Evolutionary conservation across 2,888 invertebrate genomes (phyloP).

Genomic region (Linnaemya vulpina): DNA sequence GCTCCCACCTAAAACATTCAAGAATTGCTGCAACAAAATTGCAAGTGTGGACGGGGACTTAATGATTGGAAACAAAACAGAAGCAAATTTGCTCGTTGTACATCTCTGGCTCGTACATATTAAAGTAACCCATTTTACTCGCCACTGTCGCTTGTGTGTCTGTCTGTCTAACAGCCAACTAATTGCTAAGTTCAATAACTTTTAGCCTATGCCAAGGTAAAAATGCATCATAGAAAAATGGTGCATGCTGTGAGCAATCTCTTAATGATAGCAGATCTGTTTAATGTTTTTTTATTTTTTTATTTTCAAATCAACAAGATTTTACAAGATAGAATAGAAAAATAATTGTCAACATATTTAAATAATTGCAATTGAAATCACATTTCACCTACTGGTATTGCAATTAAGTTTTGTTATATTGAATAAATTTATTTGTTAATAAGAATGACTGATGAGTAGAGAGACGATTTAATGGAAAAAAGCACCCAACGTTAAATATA

Average conservation of each 20-base stretch:
- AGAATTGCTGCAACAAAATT: no score
- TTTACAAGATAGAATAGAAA: neutral
- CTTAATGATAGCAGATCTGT: neutral
- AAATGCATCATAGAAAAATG: conserved; percentile 39
- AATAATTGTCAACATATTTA: neutral
- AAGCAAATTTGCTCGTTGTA: no score
- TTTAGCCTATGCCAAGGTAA: conserved; percentile 52
- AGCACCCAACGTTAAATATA: no score
- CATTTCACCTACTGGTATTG: no score
- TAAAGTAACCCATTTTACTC: neutral
- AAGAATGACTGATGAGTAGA: no score
- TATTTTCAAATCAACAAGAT: neutral
- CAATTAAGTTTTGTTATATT: no score
- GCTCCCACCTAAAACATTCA: no score
- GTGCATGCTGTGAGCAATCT: neutral
- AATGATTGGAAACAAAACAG: no score
- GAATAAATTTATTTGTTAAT: neutral
- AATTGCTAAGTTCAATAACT: conserved; percentile 54
- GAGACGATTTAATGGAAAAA: no score
- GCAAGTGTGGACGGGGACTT: no score
- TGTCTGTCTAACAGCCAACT: neutral
- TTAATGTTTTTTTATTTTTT: neutral
- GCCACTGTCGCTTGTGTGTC: neutral
- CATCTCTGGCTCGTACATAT: no score
- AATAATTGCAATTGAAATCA: neutral